Evolutionary conservation across 2,113 vertebrate genomes (phyloP).

Genomic region (Mystacornis crossleyi): DNA sequence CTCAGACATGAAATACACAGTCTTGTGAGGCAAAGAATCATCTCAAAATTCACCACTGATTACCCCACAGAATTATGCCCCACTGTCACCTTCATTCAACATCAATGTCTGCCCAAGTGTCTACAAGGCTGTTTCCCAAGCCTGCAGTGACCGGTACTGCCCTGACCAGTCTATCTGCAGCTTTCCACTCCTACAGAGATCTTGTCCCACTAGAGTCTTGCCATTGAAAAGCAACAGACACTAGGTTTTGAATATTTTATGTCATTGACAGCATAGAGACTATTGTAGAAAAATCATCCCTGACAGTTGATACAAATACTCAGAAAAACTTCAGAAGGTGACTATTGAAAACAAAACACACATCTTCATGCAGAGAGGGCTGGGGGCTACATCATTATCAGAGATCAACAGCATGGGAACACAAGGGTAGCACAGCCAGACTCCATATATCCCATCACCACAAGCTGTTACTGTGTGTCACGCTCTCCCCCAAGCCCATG

Average conservation of each 20-base stretch:
- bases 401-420: background rate
- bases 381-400: background rate
- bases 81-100: background rate
- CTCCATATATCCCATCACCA: background rate
- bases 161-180: background rate
- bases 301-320: background rate
- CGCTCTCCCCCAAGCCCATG: background rate
- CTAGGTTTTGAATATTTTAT: background rate
- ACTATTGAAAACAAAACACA: background rate
- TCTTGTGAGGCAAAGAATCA: background rate
- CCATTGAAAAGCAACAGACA: background rate
- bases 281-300: background rate
- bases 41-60: background rate
- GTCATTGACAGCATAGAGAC: background rate
- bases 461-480: background rate
- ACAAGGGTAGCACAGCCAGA: background rate
- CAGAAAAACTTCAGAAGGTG: background rate
- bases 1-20: background rate
- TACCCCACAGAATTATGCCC: background rate
- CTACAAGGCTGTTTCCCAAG: background rate
- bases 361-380: background rate
- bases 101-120: accelerated
- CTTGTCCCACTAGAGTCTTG: background rate
- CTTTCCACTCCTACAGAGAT: background rate
- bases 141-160: background rate